Evolutionary conservation across 2,888 invertebrate genomes (phyloP), one percentile per base, ranked within the genome.

Genomic region (Dexiosoma caninum): DNA sequence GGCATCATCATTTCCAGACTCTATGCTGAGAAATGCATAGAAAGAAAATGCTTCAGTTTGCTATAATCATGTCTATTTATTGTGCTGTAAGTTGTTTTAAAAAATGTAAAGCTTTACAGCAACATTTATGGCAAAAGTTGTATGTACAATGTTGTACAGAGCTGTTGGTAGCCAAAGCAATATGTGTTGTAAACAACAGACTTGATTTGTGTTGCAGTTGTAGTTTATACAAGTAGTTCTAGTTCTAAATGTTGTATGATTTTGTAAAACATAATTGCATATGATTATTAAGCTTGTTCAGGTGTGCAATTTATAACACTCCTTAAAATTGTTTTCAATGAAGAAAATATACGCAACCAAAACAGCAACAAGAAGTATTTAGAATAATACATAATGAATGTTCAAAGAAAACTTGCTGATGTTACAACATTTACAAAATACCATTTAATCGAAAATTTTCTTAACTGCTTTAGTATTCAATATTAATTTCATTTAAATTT

Each of bases 201-300:
- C 35, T 42, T 37, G 59, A 23, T 64, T 69, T 23, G 49, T 19
- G 60, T 37, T 67, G 66, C 32, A 66, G 64, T 69, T 70, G 12
- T n/a, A n/a, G n/a, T 30, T 16, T 51, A 23, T 37, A 35, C 23
- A 2, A 40, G 78, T 53, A 75, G 69, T 57, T 71, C 51, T 53
- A 60, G 57, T 75, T 70, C 49, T 77, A 53, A 57, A 71, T 72
- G 57, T 66, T 80, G 81, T 84, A 66, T 85, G 87, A 87, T 88
- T 88, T 87, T 88, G 88, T 88, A 86, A 86, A 87, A 86, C 89
- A 89, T 89, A 89, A 89, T 89, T 89, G 89, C 89, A 89, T 89
- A 87, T 88, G 89, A 89, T 89, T 89, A 89, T 88, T 87, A 85
- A 87, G 88, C 87, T 88, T 86, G 87, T 89, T 89, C 88, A 89